These are phyloP conservation scores for Lipotes vexillifer DNA, from an alignment of 2,113 vertebrate genomes.

Conservation along the genomic window DNA sequence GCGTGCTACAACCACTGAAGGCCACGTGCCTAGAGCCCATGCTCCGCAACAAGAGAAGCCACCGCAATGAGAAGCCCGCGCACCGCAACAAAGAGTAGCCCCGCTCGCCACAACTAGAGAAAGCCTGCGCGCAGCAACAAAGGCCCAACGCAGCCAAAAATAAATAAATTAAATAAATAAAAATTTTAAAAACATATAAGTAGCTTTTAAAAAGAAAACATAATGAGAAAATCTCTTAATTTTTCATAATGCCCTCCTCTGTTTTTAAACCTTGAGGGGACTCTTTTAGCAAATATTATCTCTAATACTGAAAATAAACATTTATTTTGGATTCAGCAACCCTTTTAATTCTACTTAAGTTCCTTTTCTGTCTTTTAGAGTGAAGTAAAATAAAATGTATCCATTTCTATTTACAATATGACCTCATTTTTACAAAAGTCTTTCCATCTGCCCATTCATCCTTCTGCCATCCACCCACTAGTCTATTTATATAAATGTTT, in stretches of 20 bases:
- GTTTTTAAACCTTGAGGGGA: conserved; percentile 5
- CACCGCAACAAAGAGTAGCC: too few species aligned
- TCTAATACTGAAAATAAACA: conserved; percentile 42
- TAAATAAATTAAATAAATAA: too few species aligned
- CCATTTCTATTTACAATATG: not conserved
- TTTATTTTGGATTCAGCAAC: conserved; percentile 27
- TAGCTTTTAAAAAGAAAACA: conserved; percentile 10
- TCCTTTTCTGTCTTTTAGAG: not conserved
- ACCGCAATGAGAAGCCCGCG: too few species aligned
- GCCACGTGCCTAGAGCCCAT: too few species aligned
- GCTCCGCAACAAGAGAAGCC: too few species aligned
- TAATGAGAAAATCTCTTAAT: not conserved
- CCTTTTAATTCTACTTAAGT: not conserved
- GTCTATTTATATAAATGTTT: not conserved
- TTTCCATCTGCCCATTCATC: not conserved
- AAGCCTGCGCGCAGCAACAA: too few species aligned
- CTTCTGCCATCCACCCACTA: not conserved
- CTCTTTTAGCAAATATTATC: conserved; percentile 19
- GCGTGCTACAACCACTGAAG: too few species aligned
- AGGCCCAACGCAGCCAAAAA: too few species aligned
- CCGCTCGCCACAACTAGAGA: too few species aligned
- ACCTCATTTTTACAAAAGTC: not conserved
- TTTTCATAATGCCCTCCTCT: not conserved
- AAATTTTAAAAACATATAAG: not conserved
- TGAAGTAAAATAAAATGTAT: conserved; percentile 19